Base-by-base conservation (phyloP, 2,797 vertebrate species). In the Pangasius macronema region DNA sequence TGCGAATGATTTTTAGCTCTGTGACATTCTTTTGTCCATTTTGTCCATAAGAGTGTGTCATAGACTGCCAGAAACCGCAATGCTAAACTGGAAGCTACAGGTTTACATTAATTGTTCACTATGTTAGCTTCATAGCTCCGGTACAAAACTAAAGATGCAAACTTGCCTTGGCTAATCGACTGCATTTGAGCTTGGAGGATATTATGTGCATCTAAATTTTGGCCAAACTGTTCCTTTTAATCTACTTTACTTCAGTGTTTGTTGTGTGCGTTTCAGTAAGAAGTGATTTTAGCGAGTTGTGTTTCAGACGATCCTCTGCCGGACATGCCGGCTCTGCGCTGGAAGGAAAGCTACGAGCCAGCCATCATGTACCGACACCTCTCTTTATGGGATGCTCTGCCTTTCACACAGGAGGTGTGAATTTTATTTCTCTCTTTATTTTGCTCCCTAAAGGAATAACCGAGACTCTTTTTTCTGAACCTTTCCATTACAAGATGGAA, bases 351-450 rank as follows among this genome's bases (percentile, higher is more conserved):
- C 0, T 99, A 98, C 0, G 97, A 97, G 59, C 89, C 95, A 0
- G 93, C 97, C 68, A 94, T 94, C 22, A 90, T 97, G 91, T 96
- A 96, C 88, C 95, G 97, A 2, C 97, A 97, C 88, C 90, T 99
- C 85, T 95, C 97, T 0, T 94, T 99, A 85, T 99, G 98, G 98
- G 97, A 99, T 0, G 96, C 95, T 65, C 83, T 99, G 88, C 93
- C 93, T 7, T 94, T 95, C 89, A 91, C 97, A 51, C 90, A 95
- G 4, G 10, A 83, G 82, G 82, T 83, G 61, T 68, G 42, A 67
- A 22, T 10, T 36, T 83, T 18, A 11, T 42, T 63, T 1, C 13
- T 63, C 3, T 1, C 13, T 63, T 1, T 14, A 16, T 81, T 46
- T 82, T 46, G 8, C 24, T 8, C 36, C 8, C 11, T 22, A 80